Percentiles rank a stretch among this genome's conserved stretches.
Evolutionary conservation across 2,797 vertebrate genomes (phyloP).

Genomic region (Amphiprion clarkii): DNA sequence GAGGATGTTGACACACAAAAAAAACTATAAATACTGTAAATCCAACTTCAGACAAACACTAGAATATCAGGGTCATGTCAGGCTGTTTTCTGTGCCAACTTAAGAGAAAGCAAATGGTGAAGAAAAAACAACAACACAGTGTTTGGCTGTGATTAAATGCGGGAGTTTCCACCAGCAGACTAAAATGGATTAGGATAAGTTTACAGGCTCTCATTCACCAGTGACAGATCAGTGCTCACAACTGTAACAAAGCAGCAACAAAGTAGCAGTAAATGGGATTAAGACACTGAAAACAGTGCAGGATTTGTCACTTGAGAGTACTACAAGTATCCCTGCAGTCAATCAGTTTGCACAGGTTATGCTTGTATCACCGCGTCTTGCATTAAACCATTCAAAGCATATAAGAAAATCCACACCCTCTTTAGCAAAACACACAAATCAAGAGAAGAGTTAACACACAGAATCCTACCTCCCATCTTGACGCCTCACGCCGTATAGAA

Average conservation of each 20-base stretch:
- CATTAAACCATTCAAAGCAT: slow-evolving; percentile 17
- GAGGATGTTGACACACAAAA: slow-evolving; percentile 2
- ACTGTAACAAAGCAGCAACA: neutral
- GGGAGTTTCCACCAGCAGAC: slow-evolving; percentile 6
- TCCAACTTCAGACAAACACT: neutral
- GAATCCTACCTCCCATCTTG: slow-evolving; percentile 38
- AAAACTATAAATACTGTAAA: neutral
- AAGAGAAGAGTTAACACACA: neutral
- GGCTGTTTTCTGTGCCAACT: neutral
- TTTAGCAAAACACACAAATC: slow-evolving; percentile 26
- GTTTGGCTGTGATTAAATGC: neutral
- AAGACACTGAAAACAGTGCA: neutral
- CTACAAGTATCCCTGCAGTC: neutral
- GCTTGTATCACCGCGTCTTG: neutral
- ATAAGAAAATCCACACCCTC: slow-evolving; percentile 16
- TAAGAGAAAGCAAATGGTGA: neutral
- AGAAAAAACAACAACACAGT: neutral
- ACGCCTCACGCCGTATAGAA: slow-evolving; percentile 21
- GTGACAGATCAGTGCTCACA: neutral
- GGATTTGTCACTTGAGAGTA: neutral
- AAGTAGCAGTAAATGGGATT: neutral
- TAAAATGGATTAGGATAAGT: slow-evolving; percentile 20
- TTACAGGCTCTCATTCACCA: slow-evolving; percentile 15
- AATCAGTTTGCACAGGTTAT: neutral
- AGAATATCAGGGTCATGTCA: neutral